Evolutionary conservation across 2,888 invertebrate species (phyloP).

Genomic region (Tachina fera): DNA sequence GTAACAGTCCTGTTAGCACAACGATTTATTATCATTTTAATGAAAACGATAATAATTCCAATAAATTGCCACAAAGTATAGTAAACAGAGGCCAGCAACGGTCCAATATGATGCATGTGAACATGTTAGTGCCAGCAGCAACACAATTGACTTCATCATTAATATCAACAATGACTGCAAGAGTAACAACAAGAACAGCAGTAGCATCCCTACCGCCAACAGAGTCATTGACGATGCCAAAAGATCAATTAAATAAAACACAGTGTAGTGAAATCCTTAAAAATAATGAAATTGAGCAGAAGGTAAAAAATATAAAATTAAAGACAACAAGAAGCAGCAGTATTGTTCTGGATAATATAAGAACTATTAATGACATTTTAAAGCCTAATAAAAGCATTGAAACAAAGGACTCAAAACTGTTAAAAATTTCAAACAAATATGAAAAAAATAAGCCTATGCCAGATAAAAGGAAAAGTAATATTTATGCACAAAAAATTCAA

Average conservation of each 20-base stretch:
- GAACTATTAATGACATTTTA: not conserved
- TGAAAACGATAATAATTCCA: constrained; percentile 69
- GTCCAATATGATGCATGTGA: constrained; percentile 50
- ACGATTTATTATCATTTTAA: constrained; percentile 68
- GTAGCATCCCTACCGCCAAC: constrained; percentile 8
- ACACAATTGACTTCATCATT: constrained; percentile 20
- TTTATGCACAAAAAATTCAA: not conserved
- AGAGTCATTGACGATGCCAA: constrained; percentile 45
- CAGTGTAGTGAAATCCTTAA: constrained; percentile 31
- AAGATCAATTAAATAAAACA: constrained; percentile 69
- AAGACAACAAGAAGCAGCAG: not conserved
- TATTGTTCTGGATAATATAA: not conserved
- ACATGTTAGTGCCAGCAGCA: constrained; percentile 40
- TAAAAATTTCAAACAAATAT: not conserved
- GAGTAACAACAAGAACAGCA: not conserved
- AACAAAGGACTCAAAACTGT: not conserved
- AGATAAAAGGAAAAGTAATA: not conserved
- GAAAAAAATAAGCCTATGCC: too few species aligned
- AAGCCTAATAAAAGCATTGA: not conserved
- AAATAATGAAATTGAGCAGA: not conserved
- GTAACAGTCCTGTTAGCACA: constrained; percentile 41
- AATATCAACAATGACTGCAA: constrained; percentile 17
- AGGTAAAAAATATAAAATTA: not conserved
- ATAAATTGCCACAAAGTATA: constrained; percentile 66
- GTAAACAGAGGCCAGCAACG: constrained; percentile 21